Percentiles rank a stretch among this genome's conserved stretches.
Conservation (phyloP, 2,113 vertebrate species). For the Aythya baeri region DNA sequence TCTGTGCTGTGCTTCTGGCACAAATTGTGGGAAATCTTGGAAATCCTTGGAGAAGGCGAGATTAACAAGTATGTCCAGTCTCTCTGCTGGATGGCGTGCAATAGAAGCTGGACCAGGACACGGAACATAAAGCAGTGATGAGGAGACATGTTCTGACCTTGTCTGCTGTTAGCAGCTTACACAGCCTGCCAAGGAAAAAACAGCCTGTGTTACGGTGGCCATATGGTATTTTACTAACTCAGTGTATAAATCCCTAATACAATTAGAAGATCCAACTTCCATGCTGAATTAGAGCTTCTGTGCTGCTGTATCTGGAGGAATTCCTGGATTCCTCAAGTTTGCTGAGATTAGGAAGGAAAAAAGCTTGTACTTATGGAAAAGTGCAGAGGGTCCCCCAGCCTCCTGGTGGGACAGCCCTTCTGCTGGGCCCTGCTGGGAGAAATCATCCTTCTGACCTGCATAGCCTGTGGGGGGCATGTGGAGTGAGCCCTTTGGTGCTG, state of each 20-base stretch:
- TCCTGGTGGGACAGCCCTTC: neutral
- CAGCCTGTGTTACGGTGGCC: conserved; percentile 27
- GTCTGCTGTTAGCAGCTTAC: conserved; percentile 62
- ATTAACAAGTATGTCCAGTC: neutral
- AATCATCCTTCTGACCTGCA: neutral
- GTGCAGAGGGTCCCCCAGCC: neutral
- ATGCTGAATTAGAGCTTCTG: conserved; percentile 4
- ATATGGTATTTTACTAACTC: conserved; percentile 57
- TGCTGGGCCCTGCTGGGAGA: neutral
- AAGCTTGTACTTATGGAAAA: neutral
- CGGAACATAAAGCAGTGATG: conserved; percentile 21
- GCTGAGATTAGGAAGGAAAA: neutral
- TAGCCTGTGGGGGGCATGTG: neutral
- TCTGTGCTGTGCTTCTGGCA: neutral
- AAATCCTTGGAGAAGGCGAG: conserved; percentile 3
- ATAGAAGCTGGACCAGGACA: conserved; percentile 5
- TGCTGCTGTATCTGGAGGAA: conserved; percentile 5
- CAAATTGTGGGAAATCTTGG: neutral
- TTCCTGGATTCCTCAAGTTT: neutral
- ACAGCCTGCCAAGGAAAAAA: conserved; percentile 26
- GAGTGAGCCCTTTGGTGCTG: neutral
- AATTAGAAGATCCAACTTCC: conserved; percentile 57
- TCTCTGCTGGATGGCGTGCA: neutral
- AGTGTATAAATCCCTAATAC: conserved; percentile 64
- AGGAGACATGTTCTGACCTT: conserved; percentile 51